Percentiles rank a stretch among this genome's conserved stretches.
Conservation (phyloP, 2,113 vertebrate genomes). For the Recurvirostra avosetta region DNA sequence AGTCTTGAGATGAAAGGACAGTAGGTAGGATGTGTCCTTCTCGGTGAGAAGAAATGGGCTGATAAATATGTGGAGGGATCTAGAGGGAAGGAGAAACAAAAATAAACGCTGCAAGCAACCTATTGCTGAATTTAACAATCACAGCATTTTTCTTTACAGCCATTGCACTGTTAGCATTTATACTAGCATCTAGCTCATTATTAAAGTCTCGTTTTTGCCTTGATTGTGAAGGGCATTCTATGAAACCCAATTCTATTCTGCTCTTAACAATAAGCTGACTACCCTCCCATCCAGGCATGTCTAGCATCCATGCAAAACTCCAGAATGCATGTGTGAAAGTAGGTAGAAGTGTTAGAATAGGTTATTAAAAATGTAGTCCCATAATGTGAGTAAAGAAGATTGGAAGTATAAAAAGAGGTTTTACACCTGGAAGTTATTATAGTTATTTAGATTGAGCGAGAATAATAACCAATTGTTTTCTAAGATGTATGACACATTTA, state of each 20-base stretch:
- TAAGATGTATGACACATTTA: conserved; percentile 50
- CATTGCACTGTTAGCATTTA: background rate
- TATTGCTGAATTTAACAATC: background rate
- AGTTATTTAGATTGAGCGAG: conserved; percentile 58
- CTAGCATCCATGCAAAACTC: conserved; percentile 1
- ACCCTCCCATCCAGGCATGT: background rate
- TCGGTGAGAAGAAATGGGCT: background rate
- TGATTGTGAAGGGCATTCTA: conserved; percentile 14
- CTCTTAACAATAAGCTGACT: background rate
- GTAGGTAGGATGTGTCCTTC: background rate
- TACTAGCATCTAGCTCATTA: background rate
- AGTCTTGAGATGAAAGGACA: background rate
- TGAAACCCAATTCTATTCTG: conserved; percentile 20
- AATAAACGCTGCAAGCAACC: background rate
- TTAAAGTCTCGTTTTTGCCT: background rate
- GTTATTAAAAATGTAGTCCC: conserved; percentile 23
- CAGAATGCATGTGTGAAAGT: background rate
- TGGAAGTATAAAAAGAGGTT: conserved; percentile 15
- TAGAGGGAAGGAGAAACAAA: background rate
- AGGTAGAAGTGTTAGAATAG: conserved; percentile 21
- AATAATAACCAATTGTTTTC: conserved; percentile 66
- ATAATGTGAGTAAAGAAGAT: conserved; percentile 2
- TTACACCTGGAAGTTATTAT: conserved; percentile 67
- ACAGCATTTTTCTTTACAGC: background rate
- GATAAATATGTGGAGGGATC: background rate